Evolutionary conservation across 1,140 invertebrate genomes (phyloP), one percentile per base, ranked within the genome.

Genomic region (Calephelis virginiensis): DNA sequence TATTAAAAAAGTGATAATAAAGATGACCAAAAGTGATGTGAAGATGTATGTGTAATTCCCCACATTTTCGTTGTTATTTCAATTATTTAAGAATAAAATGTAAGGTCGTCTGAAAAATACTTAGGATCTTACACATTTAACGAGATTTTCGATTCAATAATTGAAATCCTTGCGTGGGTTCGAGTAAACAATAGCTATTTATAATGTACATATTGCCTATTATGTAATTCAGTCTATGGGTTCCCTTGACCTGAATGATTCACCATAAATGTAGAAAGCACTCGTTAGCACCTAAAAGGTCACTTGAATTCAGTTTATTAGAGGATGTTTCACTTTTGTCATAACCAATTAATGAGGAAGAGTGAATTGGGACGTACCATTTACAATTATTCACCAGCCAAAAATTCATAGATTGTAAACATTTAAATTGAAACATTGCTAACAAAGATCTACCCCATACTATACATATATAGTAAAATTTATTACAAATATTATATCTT

Each of bases 261-360:
- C 74, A 81, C 61, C 64, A 61, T 45, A 66, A 74, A 69, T 63
- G 62, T 75, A 79, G 78, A 76, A 75, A 69, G 71, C 70, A 71
- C 62, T 71, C 67, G 67, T 70, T 67, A 72, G 68, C 62, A 74
- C 63, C 69, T 69, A 71, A 81, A 81, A 79, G 77, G 79, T 81
- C 79, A 74, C 69, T 64, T 67, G 71, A 83, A 84, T 83, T 83
- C 77, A 68, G 71, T 85, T 82, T 80, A 84, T 81, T 72, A 85
- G 73, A 86, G 84, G 85, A 89, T 81, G 86, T 82, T 75, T 73
- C 68, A 72, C 80, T 78, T 82, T 82, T 82, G 79, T 82, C 79
- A 79, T 71, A 75, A 74, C 72, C 75, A 67, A 77, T 83, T 90
- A 90, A 90, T 90, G 88, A 90, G 88, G 88, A 90, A 80, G 88